Conservation (phyloP, 2,888 invertebrate species). For the Campaea margaritaria region DNA sequence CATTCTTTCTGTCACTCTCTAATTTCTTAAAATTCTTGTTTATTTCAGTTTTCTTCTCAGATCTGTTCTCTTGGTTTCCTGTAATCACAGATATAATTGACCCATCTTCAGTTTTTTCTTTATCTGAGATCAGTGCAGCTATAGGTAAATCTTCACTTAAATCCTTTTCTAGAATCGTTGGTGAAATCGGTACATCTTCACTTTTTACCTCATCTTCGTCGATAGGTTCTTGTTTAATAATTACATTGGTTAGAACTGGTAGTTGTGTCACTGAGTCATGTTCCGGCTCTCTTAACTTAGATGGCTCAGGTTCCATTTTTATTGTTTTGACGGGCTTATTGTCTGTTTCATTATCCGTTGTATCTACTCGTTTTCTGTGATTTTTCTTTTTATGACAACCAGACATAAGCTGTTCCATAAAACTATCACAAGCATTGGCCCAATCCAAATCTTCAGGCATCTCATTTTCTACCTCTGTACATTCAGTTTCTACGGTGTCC, state of each 20-base stretch:
- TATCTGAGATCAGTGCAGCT: slow-evolving; percentile 17
- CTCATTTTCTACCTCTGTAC: slow-evolving; percentile 37
- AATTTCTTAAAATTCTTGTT: slow-evolving; percentile 3
- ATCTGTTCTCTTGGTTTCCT: slow-evolving; percentile 51
- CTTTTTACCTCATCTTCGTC: slow-evolving; percentile 64
- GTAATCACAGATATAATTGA: slow-evolving; percentile 23
- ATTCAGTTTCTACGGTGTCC: slow-evolving; percentile 53
- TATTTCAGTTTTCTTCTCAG: slow-evolving; percentile 58
- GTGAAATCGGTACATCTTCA: slow-evolving; percentile 36
- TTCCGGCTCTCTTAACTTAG: slow-evolving; percentile 27
- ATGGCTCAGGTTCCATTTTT: slow-evolving; percentile 34
- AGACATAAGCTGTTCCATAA: slow-evolving; percentile 90
- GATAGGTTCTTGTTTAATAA: slow-evolving; percentile 71
- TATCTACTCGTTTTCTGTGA: slow-evolving; percentile 79
- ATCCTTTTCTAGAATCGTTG: slow-evolving; percentile 15
- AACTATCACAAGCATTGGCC: slow-evolving; percentile 90
- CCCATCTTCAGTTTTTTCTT: slow-evolving; percentile 23
- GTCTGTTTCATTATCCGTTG: slow-evolving; percentile 55
- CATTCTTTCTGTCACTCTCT: slow-evolving; percentile 4
- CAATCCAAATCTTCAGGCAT: slow-evolving; percentile 81
- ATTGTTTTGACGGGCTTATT: slow-evolving; percentile 34
- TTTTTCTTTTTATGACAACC: slow-evolving; percentile 85
- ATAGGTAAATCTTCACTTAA: slow-evolving; percentile 37
- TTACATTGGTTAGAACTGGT: slow-evolving; percentile 35
- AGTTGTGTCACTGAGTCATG: slow-evolving; percentile 33